Evolutionary conservation across 1,140 invertebrate species (phyloP).

Genomic region (Hylaeus volcanicus): DNA sequence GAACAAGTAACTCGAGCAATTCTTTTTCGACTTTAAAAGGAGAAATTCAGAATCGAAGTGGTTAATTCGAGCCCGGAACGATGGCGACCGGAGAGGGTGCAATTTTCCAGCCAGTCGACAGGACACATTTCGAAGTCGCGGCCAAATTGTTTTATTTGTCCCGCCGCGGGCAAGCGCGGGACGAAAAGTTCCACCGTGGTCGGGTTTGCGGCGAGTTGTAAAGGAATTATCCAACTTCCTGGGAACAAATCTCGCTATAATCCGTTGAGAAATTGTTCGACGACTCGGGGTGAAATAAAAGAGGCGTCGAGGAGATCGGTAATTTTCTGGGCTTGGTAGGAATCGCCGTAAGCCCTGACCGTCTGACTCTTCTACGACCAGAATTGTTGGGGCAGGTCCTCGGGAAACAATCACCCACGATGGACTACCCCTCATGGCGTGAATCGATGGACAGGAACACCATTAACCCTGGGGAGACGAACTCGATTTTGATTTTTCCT

Average conservation of each 20-base stretch:
- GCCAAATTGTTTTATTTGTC: slow-evolving; percentile 55
- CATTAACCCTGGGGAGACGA: too few relatives aligned
- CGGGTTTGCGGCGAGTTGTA: slow-evolving; percentile 25
- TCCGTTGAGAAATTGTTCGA: slow-evolving; percentile 60
- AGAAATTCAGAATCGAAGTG: too few relatives aligned
- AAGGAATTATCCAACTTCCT: slow-evolving; percentile 58
- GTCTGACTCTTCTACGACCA: background rate
- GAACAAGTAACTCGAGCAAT: too few relatives aligned
- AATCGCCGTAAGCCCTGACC: slow-evolving; percentile 33
- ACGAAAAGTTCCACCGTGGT: background rate
- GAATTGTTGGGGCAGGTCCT: slow-evolving; percentile 1
- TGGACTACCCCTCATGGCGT: background rate
- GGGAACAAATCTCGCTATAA: slow-evolving; percentile 52
- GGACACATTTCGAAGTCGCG: slow-evolving; percentile 1
- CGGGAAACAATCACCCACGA: background rate
- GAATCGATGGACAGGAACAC: too few relatives aligned
- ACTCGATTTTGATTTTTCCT: too few relatives aligned
- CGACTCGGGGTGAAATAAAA: slow-evolving; percentile 53
- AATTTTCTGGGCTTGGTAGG: slow-evolving; percentile 17
- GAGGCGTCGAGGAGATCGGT: slow-evolving; percentile 29
- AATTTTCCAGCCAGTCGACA: slow-evolving; percentile 37
- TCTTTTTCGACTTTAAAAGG: too few relatives aligned
- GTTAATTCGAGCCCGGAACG: slow-evolving; percentile 29
- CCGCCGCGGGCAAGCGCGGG: background rate
- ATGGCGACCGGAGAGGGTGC: background rate